phyloP scores from a whole-genome alignment of 2,797 vertebrate genomes.

The Ispidina picta region DNA sequence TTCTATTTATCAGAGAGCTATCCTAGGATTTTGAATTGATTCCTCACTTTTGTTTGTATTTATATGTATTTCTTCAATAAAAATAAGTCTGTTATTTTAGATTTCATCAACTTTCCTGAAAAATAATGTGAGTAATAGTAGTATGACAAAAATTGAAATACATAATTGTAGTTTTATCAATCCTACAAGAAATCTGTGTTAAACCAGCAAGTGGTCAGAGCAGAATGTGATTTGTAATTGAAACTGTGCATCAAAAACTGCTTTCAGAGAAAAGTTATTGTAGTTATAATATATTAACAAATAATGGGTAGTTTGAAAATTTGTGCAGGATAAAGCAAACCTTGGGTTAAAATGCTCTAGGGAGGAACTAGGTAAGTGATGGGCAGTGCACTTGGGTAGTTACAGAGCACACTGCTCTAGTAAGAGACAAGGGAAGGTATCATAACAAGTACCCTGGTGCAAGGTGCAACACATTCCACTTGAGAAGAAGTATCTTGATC shows the following conservation, averaged over 20 bases:
- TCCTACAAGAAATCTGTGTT: neutral
- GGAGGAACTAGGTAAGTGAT: neutral
- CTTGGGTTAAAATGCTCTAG: neutral
- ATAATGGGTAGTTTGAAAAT: neutral
- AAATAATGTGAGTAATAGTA: neutral
- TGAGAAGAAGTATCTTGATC: neutral
- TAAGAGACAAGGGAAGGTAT: neutral
- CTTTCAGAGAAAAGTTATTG: neutral
- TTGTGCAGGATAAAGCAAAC: neutral
- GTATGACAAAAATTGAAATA: neutral
- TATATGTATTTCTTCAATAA: conserved; percentile 23
- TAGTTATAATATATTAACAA: neutral
- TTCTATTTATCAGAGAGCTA: conserved; percentile 39
- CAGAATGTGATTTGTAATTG: conserved; percentile 44
- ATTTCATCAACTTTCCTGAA: conserved; percentile 4
- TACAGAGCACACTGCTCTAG: neutral
- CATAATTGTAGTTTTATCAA: neutral
- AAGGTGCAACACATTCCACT: neutral
- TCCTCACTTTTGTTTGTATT: conserved; percentile 48
- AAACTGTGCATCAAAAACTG: neutral
- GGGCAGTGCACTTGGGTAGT: neutral
- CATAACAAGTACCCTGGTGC: too few relatives aligned
- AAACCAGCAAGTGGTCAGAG: conserved; percentile 17
- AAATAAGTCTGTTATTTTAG: conserved; percentile 27
- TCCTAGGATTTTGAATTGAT: conserved; percentile 46